Evolutionary conservation across 2,888 invertebrate genomes (phyloP), one percentile per base, ranked within the genome.

Genomic region (Drosophila affinis): DNA sequence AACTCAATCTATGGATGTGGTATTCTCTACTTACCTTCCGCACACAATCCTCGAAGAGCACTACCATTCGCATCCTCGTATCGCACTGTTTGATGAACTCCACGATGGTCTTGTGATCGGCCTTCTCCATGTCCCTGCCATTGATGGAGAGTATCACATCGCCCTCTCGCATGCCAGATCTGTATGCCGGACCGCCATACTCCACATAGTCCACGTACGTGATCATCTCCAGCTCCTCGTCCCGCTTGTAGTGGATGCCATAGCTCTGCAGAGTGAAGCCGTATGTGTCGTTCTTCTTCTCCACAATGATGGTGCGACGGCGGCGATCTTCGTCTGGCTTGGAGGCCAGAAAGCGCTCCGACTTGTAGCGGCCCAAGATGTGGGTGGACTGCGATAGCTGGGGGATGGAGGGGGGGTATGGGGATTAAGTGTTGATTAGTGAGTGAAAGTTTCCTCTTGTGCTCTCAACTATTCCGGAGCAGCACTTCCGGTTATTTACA

Each of bases 141-240:
- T 99, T 98, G 87, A 99, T 98, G 51, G 98, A 97, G 46, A 99
- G 93, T 85, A 99, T 98, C 48, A 99, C 98, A 92, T 99, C 99
- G 17, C 99, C 99, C 92, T 98, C 97, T 10, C 98, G 94, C 96
- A 99, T 97, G 7, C 99, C 99, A 0, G 98, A 97, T 73, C 95
- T 94, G 87, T 96, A 97, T 0, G 99, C 98, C 0, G 98, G 96
- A 0, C 98, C 98, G 77, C 97, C 97, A 72, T 95, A 95, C 83
- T 98, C 98, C 62, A 99, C 98, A 91, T 98, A 98, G 91, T 99
- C 99, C 52, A 99, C 98, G 91, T 99, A 99, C 0, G 98, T 99
- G 67, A 99, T 97, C 93, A 98, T 96, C 92, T 99, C 98, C 69
- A 98, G 96, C 91, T 98, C 98, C 91, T 97, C 96, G 87, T 97